A percentile compares a stretch with the other conserved stretches of the same genome.
Conservation (phyloP, 2,797 vertebrate genomes). For the Xyrichtys novacula region DNA sequence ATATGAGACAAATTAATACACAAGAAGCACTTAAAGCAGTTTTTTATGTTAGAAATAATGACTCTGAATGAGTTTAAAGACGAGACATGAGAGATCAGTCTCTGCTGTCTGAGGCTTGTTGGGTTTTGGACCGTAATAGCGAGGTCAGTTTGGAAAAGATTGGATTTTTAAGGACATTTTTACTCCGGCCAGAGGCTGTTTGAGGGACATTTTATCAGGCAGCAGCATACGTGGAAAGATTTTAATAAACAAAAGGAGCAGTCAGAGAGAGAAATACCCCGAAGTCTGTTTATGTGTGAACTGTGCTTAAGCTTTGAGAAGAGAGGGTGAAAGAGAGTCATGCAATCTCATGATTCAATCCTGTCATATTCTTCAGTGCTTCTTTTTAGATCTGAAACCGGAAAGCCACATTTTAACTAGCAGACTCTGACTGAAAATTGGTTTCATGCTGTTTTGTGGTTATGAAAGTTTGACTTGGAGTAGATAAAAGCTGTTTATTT, state of each 20-base stretch:
- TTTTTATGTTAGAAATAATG: neutral
- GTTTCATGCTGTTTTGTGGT: too few relatives aligned
- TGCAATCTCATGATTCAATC: neutral
- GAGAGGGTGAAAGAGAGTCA: neutral
- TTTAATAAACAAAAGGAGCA: constrained; percentile 4
- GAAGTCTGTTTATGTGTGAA: neutral
- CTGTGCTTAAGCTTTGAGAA: neutral
- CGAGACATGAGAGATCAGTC: neutral
- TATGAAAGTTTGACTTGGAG: too few relatives aligned
- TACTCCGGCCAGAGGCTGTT: neutral
- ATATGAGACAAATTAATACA: neutral
- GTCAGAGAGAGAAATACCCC: neutral
- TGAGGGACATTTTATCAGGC: constrained; percentile 5
- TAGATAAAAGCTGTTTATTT: too few relatives aligned
- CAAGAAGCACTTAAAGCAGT: neutral
- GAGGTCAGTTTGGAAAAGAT: neutral
- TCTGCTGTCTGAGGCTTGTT: neutral
- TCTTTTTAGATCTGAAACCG: neutral
- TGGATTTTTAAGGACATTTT: neutral
- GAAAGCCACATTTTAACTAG: too few relatives aligned
- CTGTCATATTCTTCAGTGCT: neutral
- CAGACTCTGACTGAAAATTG: too few relatives aligned
- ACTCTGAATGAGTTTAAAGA: neutral
- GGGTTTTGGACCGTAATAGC: neutral
- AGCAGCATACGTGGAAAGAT: neutral